These are phyloP conservation scores for Loriculus beryllinus DNA, from an alignment of 2,797 vertebrate genomes.

Conservation along the genomic window DNA sequence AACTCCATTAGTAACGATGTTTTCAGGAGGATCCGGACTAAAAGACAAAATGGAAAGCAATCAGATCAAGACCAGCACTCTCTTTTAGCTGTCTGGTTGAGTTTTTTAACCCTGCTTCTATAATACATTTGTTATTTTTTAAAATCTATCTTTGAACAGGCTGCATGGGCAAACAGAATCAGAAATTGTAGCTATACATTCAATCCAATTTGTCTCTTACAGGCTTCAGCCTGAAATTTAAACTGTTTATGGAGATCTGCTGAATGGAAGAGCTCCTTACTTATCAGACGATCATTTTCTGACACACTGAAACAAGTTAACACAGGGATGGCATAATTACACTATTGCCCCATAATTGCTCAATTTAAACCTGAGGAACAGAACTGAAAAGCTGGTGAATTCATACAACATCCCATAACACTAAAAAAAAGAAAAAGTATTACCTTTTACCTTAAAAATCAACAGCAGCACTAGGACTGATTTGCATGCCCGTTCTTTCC, in stretches of 20 bases:
- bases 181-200: not conserved
- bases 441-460: not conserved
- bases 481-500: not conserved
- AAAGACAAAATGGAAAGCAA: conserved; percentile 52
- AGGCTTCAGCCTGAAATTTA: not conserved
- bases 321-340: not conserved
- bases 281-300: not conserved
- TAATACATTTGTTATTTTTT: not conserved
- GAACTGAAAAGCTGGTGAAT: not conserved
- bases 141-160: not conserved
- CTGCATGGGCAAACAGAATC: not conserved
- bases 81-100: not conserved
- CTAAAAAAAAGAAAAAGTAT: no score
- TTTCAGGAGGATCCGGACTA: conserved; percentile 76
- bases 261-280: not conserved
- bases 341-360: not conserved
- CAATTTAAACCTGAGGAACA: not conserved
- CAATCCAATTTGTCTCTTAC: not conserved
- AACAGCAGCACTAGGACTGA: not conserved
- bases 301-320: not conserved
- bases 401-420: not conserved
- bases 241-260: not conserved
- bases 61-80: not conserved
- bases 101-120: not conserved
- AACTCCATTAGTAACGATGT: conserved; percentile 83